phyloP scores from a whole-genome alignment of 2,888 invertebrate genomes.

The Seladonia tumulorum region DNA sequence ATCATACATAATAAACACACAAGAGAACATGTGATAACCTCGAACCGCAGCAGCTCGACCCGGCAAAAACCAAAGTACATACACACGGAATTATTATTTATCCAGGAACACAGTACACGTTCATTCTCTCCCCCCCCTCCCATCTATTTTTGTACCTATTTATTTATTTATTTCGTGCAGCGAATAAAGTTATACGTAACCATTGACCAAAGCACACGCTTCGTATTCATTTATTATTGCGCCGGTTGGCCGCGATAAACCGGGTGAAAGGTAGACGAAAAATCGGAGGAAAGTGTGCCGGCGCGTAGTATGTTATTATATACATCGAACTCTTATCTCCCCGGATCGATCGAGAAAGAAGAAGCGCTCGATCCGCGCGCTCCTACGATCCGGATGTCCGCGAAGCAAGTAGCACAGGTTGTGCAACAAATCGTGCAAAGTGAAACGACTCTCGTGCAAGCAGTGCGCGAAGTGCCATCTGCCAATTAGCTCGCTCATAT shows the following conservation, averaged over 20 bases:
- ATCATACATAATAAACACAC: not conserved
- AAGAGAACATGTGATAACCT: constrained; percentile 1
- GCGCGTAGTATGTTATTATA: constrained; percentile 55
- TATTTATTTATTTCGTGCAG: constrained; percentile 46
- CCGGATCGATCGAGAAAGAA: not conserved
- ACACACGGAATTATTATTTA: constrained; percentile 40
- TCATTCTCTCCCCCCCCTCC: not conserved
- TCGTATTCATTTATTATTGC: constrained; percentile 1
- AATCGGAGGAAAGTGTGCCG: constrained; percentile 79
- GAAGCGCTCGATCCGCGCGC: not conserved
- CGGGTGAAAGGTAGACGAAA: constrained; percentile 7
- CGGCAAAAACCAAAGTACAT: constrained; percentile 67
- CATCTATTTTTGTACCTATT: constrained; percentile 43
- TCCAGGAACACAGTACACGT: not conserved
- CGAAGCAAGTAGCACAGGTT: constrained; percentile 35
- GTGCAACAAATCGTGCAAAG: constrained; percentile 47
- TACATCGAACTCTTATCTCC: not conserved
- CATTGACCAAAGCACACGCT: constrained; percentile 21
- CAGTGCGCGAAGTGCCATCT: not conserved
- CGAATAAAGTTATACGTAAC: constrained; percentile 41
- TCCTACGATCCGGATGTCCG: constrained; percentile 31
- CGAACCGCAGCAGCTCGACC: not conserved
- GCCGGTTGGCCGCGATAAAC: not conserved
- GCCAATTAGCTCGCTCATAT: constrained; percentile 1
- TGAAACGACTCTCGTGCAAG: constrained; percentile 35